These are phyloP conservation scores for Drosophila busckii DNA, from an alignment of 1,140 invertebrate species.

Conservation along the genomic window DNA sequence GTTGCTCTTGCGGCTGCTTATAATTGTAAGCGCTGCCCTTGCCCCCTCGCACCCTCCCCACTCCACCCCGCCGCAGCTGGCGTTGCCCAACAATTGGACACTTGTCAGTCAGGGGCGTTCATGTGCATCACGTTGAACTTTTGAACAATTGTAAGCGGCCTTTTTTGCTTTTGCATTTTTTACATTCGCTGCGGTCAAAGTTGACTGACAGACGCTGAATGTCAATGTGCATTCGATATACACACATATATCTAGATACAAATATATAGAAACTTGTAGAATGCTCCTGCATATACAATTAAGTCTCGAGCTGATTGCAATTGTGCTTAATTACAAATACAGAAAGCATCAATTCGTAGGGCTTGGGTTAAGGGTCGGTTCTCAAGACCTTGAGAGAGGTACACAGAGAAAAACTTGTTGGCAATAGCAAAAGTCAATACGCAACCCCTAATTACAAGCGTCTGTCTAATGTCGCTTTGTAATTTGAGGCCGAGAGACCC, in stretches of 20 bases:
- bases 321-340: conserved; percentile 22
- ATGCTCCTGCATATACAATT: conserved; percentile 51
- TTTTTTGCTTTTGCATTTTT: conserved; percentile 22
- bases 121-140: conserved; percentile 38
- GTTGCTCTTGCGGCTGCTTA: no score
- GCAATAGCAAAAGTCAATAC: no score
- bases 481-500: no score
- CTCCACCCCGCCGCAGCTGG: background rate
- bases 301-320: conserved; percentile 44
- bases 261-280: conserved; percentile 19
- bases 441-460: no score
- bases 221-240: conserved; percentile 37
- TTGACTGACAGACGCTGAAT: conserved; percentile 59
- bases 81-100: no score
- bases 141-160: conserved; percentile 28
- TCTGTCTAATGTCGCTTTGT: no score
- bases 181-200: conserved; percentile 60
- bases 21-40: conserved; percentile 46
- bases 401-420: no score
- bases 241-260: background rate
- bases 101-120: conserved; percentile 67
- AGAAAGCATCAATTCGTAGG: conserved; percentile 1
- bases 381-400: no score
- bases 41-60: conserved; percentile 6
- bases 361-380: conserved; percentile 11